Conservation (phyloP, 2,888 invertebrate species). For the Dolichomitus sp. region DNA sequence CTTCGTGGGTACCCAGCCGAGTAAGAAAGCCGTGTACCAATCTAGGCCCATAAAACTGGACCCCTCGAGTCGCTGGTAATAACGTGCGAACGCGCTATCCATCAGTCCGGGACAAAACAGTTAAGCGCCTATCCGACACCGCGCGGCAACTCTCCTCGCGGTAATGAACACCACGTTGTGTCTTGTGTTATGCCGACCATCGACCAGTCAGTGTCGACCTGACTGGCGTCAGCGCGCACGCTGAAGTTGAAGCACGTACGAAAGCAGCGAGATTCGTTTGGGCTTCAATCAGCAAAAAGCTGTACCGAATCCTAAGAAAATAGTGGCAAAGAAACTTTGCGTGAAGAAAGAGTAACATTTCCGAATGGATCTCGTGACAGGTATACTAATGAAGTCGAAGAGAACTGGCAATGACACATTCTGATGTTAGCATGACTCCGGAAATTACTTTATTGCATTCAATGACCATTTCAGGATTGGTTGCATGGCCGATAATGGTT, state of each 20-base stretch:
- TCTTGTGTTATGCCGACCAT: conserved; percentile 38
- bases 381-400: conserved; percentile 7
- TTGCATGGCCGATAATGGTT: background rate
- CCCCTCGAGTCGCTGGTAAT: conserved; percentile 77
- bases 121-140: conserved; percentile 76
- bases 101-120: conserved; percentile 82
- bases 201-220: conserved; percentile 47
- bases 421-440: conserved; percentile 44
- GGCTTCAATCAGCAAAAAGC: conserved; percentile 21
- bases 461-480: conserved; percentile 73
- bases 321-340: conserved; percentile 22
- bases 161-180: conserved; percentile 64
- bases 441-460: conserved; percentile 82
- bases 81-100: conserved; percentile 84
- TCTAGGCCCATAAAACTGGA: conserved; percentile 80
- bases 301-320: conserved; percentile 44
- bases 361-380: conserved; percentile 25
- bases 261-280: conserved; percentile 11
- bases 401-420: background rate
- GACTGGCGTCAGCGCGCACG: conserved; percentile 28
- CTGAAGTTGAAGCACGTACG: conserved; percentile 49
- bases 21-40: conserved; percentile 76
- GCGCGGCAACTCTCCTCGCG: conserved; percentile 42
- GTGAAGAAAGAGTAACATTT: conserved; percentile 17
- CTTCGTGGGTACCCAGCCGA: conserved; percentile 34